These are phyloP conservation scores for Protomyctophum bolini DNA, from an alignment of 2,113 vertebrate species.

Conservation along the genomic window DNA sequence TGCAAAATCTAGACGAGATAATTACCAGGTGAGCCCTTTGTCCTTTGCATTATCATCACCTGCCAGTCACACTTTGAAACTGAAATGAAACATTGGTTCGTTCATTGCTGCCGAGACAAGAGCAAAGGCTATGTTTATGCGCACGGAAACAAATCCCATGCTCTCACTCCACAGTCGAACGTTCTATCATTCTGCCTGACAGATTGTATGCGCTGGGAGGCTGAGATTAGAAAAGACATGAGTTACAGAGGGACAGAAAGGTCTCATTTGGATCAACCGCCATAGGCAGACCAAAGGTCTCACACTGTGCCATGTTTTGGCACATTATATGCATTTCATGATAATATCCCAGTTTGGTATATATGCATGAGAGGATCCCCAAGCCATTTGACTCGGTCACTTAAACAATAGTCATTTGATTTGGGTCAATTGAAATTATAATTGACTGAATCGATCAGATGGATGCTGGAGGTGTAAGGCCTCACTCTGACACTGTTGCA, in stretches of 20 bases:
- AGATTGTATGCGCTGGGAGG: slow-evolving; percentile 58
- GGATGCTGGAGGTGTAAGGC: slow-evolving; percentile 2
- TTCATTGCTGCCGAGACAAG: slow-evolving; percentile 37
- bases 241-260: slow-evolving; percentile 27
- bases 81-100: slow-evolving; percentile 36
- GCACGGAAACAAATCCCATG: slow-evolving; percentile 57
- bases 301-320: slow-evolving; percentile 6
- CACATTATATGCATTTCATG: neutral
- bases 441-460: slow-evolving; percentile 3
- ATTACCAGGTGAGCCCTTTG: slow-evolving; percentile 14
- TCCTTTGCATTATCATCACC: slow-evolving; percentile 35
- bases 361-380: neutral
- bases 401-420: slow-evolving; percentile 5
- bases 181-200: slow-evolving; percentile 55
- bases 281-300: slow-evolving; percentile 4
- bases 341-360: slow-evolving; percentile 14
- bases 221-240: slow-evolving; percentile 43
- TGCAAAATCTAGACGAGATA: neutral
- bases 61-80: slow-evolving; percentile 38
- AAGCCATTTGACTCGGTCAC: slow-evolving; percentile 15
- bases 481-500: too few species aligned
- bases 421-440: slow-evolving; percentile 5
- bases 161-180: slow-evolving; percentile 37
- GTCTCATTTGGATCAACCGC: slow-evolving; percentile 14
- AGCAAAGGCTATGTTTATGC: slow-evolving; percentile 55